phyloP scores from a whole-genome alignment of 2,113 vertebrate species.

The human (Homo sapiens) region GRCh38 chr18:5678001-5678500 shows the following conservation, averaged over 20 bases:
- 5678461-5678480: neutral
- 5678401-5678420: neutral
- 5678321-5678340: neutral
- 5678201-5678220: neutral
- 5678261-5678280: neutral
- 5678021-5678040: neutral
- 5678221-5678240: neutral
- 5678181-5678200: neutral
- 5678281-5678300: neutral
- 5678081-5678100: neutral
- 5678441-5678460: neutral
- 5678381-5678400: neutral
- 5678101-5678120: neutral
- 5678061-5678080: neutral
- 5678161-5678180: neutral
- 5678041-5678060: neutral
- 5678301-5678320: neutral
- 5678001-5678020: neutral
- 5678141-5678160: neutral
- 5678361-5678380: neutral
- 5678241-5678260: neutral
- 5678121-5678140: neutral
- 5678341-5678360: neutral
- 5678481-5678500: constrained; percentile 39
- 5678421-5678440: neutral